A percentile compares a stretch with the other conserved stretches of the same genome.
phyloP scores from a whole-genome alignment of 35 echinoderm and acorn worm species.

The Lytechinus variegatus region DNA sequence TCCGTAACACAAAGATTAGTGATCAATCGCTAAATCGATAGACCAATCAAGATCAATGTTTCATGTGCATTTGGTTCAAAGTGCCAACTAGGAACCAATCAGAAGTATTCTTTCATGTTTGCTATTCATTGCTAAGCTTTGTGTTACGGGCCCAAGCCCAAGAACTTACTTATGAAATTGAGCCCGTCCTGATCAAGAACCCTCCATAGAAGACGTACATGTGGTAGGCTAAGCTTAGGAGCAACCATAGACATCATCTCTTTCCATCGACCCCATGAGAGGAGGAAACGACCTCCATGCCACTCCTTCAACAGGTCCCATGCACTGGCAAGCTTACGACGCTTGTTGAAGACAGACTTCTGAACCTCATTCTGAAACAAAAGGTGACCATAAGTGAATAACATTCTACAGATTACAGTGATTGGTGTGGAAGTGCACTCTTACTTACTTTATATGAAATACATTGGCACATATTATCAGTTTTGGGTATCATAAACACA shows the following conservation, averaged over 20 bases:
- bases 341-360: constrained; percentile 86
- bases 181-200: constrained; percentile 85
- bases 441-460: too few species aligned
- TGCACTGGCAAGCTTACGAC: constrained; percentile 71
- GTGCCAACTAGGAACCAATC: too few species aligned
- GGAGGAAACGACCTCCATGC: constrained; percentile 53
- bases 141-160: too few species aligned
- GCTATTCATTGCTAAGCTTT: too few species aligned
- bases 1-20: too few species aligned
- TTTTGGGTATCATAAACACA: too few species aligned
- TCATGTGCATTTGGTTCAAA: too few species aligned
- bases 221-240: constrained; percentile 54
- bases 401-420: not conserved
- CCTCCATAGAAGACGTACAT: constrained; percentile 85
- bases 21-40: too few species aligned
- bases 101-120: too few species aligned
- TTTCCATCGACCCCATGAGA: constrained; percentile 76
- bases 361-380: constrained; percentile 91
- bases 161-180: constrained; percentile 73
- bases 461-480: too few species aligned
- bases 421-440: not conserved
- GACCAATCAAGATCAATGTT: too few species aligned
- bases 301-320: constrained; percentile 91
- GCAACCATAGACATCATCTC: constrained; percentile 69
- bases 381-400: not conserved